These are phyloP conservation scores for Triops longicaudatus DNA, from an alignment of 1,140 invertebrate genomes.

Conservation along the genomic window DNA sequence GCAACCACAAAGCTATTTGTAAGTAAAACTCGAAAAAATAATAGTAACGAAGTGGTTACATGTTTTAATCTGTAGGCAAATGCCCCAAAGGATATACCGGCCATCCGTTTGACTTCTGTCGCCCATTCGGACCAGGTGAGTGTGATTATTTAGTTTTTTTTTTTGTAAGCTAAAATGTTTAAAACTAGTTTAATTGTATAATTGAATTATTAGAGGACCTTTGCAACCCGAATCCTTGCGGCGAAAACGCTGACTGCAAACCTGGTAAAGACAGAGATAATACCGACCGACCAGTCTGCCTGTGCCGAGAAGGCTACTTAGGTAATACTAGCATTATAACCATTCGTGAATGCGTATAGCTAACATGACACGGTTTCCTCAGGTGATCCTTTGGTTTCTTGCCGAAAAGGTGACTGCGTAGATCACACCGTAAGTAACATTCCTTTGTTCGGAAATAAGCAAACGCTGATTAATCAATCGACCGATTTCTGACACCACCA, in stretches of 20 bases:
- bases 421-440: conserved; percentile 20
- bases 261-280: conserved; percentile 70
- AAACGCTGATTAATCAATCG: too few relatives aligned
- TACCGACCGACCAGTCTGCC: conserved; percentile 70
- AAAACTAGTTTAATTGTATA: too few relatives aligned
- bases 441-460: conserved; percentile 32
- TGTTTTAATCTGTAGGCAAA: conserved; percentile 38
- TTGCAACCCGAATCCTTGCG: conserved; percentile 75
- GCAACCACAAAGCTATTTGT: conserved; percentile 67
- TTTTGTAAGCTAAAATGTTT: too few relatives aligned
- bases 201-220: conserved; percentile 72
- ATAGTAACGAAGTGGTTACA: conserved; percentile 28
- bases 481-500: too few relatives aligned
- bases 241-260: conserved; percentile 66
- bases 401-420: conserved; percentile 32
- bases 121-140: conserved; percentile 50
- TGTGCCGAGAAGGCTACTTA: conserved; percentile 65
- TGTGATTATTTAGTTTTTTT: too few relatives aligned
- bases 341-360: too few relatives aligned
- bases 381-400: conserved; percentile 60
- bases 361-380: not conserved
- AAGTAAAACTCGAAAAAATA: conserved; percentile 61
- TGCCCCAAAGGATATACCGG: conserved; percentile 79
- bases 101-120: conserved; percentile 69
- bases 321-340: not conserved